A percentile compares a stretch with the other conserved stretches of the same genome.
phyloP scores from a whole-genome alignment of 2,888 invertebrate genomes.

The Fragum sueziense region DNA sequence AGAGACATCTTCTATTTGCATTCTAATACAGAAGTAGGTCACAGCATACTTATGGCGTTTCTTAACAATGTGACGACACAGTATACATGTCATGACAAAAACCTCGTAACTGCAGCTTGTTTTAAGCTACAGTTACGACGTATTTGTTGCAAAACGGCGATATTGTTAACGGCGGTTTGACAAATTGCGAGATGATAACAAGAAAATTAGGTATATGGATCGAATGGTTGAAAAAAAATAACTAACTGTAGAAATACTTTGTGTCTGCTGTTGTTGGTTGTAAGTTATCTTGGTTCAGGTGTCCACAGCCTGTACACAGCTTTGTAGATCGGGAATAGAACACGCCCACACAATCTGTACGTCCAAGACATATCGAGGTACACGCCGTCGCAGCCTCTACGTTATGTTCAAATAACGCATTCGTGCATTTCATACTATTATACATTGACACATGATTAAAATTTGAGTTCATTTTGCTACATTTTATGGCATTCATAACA shows the following conservation, averaged over 20 bases:
- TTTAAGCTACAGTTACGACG: too few relatives aligned
- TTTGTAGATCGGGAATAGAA: neutral
- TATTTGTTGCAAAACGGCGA: too few relatives aligned
- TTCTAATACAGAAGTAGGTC: too few relatives aligned
- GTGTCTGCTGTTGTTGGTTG: neutral
- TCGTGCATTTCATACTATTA: neutral
- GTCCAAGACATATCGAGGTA: neutral
- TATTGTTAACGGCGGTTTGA: too few relatives aligned
- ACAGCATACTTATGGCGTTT: too few relatives aligned
- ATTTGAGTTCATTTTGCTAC: neutral
- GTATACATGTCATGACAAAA: too few relatives aligned
- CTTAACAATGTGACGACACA: too few relatives aligned
- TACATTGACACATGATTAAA: neutral
- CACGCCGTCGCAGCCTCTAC: neutral
- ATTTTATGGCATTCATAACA: neutral
- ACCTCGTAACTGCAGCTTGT: too few relatives aligned
- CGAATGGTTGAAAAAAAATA: too few relatives aligned
- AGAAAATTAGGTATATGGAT: too few relatives aligned
- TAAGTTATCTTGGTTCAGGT: neutral
- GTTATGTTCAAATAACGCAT: neutral
- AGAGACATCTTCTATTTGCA: too few relatives aligned
- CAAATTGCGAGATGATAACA: too few relatives aligned
- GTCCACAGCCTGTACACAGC: neutral
- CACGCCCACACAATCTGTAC: neutral
- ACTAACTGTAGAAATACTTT: neutral